Conservation (phyloP, 1,140 invertebrate species). For the Hestina assimilis region DNA sequence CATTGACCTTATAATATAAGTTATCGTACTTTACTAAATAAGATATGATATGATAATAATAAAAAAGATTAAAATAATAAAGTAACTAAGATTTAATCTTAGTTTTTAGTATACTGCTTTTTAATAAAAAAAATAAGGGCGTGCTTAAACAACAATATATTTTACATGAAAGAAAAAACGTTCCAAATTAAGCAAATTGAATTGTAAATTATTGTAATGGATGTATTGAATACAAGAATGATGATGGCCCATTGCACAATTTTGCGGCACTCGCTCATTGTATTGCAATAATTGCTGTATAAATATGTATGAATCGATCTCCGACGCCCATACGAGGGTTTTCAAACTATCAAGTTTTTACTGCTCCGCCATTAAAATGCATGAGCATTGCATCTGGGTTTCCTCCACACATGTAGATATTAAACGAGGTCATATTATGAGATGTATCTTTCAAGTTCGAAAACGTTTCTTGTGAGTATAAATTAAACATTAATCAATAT, state of each 20-base stretch:
- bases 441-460: slow-evolving; percentile 12
- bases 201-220: slow-evolving; percentile 1
- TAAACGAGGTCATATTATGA: slow-evolving; percentile 22
- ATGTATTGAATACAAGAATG: slow-evolving; percentile 13
- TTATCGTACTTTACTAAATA: too few relatives aligned
- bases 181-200: not conserved
- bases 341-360: slow-evolving; percentile 63
- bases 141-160: not conserved
- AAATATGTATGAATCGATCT: slow-evolving; percentile 61
- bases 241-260: slow-evolving; percentile 45
- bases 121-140: not conserved
- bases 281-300: slow-evolving; percentile 62
- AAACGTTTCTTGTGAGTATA: slow-evolving; percentile 12
- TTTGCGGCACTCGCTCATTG: slow-evolving; percentile 54
- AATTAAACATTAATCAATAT: slow-evolving; percentile 10
- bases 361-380: slow-evolving; percentile 55
- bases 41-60: too few relatives aligned
- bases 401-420: slow-evolving; percentile 30
- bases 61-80: too few relatives aligned
- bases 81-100: too few relatives aligned
- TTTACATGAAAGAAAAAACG: not conserved
- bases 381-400: slow-evolving; percentile 47
- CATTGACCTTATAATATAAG: slow-evolving; percentile 5
- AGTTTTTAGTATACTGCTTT: too few relatives aligned
- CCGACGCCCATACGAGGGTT: slow-evolving; percentile 44